phyloP scores from a whole-genome alignment of 2,113 vertebrate species.

The Cinclus cinclus region DNA sequence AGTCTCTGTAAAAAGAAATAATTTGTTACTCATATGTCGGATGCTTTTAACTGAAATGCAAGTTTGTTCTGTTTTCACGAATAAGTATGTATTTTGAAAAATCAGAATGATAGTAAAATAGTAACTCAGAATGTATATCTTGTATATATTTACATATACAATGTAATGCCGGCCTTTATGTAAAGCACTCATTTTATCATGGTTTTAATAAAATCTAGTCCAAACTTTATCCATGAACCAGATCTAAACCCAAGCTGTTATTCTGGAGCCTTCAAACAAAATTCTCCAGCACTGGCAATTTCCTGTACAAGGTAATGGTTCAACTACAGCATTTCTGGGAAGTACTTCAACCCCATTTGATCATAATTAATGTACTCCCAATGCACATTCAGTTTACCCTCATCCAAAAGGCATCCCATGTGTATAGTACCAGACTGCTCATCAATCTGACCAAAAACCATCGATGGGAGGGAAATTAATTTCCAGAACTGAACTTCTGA shows the following conservation, averaged over 20 bases:
- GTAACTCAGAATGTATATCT: neutral
- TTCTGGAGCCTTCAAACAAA: neutral
- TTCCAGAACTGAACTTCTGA: neutral
- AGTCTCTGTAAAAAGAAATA: neutral
- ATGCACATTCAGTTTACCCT: neutral
- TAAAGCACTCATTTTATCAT: neutral
- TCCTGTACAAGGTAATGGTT: neutral
- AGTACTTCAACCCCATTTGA: neutral
- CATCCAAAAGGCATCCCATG: neutral
- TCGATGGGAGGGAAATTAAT: neutral
- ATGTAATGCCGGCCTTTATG: accelerated
- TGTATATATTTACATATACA: neutral
- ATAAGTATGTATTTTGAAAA: neutral
- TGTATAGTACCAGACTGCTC: neutral
- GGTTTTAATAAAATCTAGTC: neutral
- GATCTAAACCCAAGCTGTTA: neutral
- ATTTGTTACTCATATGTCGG: neutral
- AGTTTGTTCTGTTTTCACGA: neutral
- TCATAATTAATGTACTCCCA: neutral
- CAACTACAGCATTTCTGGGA: neutral
- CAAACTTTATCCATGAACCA: neutral
- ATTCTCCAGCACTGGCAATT: neutral
- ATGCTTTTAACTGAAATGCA: neutral
- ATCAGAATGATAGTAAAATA: neutral
- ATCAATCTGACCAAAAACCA: neutral